Base-by-base conservation (phyloP, 1,140 invertebrate species). In the Cepaea nemoralis region DNA sequence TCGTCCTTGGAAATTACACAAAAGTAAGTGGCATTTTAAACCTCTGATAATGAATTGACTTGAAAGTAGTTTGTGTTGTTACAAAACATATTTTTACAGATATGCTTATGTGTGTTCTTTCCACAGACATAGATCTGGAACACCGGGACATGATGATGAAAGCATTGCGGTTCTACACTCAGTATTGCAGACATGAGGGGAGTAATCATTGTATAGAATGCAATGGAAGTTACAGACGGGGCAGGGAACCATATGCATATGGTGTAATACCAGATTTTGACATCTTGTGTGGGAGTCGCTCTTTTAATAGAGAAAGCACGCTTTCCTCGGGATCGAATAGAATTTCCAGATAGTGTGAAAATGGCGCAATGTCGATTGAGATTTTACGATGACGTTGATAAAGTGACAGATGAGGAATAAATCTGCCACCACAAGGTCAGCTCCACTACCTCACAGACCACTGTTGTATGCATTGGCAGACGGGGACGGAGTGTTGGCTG, bases 41-140 rank as follows among this genome's bases (percentile, higher is more conserved):
- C n/a, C n/a, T n/a, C n/a, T n/a, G n/a, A n/a, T n/a, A n/a, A n/a
- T n/a, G n/a, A n/a, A n/a, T n/a, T n/a, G n/a, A n/a, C n/a, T n/a
- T n/a, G n/a, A n/a, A n/a, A n/a, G n/a, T n/a, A n/a, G n/a, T n/a
- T n/a, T n/a, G n/a, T n/a, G n/a, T n/a, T n/a, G n/a, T 48, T 48
- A 12, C 19, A 71, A 71, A 37, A 39, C 31, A 50, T 27, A n/a
- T 48, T 33, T 31, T 75, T 50, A 2, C 42, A 45, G 40, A 50
- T 0, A 75, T 42, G 19, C 40, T 48, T 1, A 33, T 48, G 40
- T 27, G 33, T 42, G 24, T 50, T 48, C 27, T 75, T 0, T 48
- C 42, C 39, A 19, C 73, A 33, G 48, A 42, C 16, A n/a, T 75
- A 33, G 73, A 50, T 40, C 31, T 50, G 31, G 73, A 75, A 48